Base-by-base conservation (phyloP, 2,113 vertebrate genomes). In the Orcinus orca region DNA sequence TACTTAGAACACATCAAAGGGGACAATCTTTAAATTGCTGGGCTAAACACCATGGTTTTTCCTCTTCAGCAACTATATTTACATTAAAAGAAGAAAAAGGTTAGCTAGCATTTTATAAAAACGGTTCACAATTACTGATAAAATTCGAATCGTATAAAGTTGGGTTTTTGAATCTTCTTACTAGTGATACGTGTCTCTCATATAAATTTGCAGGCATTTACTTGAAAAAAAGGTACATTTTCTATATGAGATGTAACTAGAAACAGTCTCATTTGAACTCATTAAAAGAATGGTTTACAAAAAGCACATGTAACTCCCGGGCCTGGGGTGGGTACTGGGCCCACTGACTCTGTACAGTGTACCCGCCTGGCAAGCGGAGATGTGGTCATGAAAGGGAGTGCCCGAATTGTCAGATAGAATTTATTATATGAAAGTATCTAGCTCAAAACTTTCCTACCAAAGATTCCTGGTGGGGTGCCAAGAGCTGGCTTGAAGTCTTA, bases 321-420 rank as follows among this genome's bases (percentile, higher is more conserved):
- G 23, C 20, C 11, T 33, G 55, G 60, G 62, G 21, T 21, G 23
- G 62, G 12, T 33, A 1, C 14, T 55, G 38, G 4, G 15, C 23
- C 60, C 10, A 47, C 74, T 62, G 68, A 55, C 3, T 65, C 36
- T 31, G 91, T 97, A 11, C 98, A 98, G 85, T 89, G 83, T 77
- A 44, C 70, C 85, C 95, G 90, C 95, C 96, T 97, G 97, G 95
- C 96, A 98, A 97, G 98, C 97, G 92, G 97, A 98, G 95, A 68
- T 97, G 88, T 82, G 94, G 93, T 84, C 97, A 95, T 98, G 98
- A 98, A 98, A 98, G 80, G 90, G 87, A 95, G 96, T 97, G 97
- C 94, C 97, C 89, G 86, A 97, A 65, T 96, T 97, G 98, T 98
- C 98, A 98, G 96, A 97, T 96, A 97, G 98, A 98, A 98, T 98